Conservation (phyloP, 2,797 vertebrate genomes). For the Aeoliscus strigatus region DNA sequence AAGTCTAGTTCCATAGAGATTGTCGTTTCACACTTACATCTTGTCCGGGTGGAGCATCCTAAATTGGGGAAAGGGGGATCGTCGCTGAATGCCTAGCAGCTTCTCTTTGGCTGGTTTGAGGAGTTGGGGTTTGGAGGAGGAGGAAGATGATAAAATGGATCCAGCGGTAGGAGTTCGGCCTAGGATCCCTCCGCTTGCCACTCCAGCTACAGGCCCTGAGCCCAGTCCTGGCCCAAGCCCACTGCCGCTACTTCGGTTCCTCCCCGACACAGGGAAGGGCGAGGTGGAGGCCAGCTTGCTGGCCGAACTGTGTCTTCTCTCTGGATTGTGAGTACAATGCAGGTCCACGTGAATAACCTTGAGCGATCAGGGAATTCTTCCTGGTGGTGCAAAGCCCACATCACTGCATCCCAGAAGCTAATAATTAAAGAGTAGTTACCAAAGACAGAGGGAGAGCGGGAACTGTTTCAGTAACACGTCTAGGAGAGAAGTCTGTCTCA, state of each 20-base stretch:
- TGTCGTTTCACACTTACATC: slow-evolving; percentile 79
- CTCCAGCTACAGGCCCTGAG: slow-evolving; percentile 47
- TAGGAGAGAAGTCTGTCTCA: too few species aligned
- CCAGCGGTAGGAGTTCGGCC: slow-evolving; percentile 77
- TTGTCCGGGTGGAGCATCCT: slow-evolving; percentile 85
- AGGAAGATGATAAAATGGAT: slow-evolving; percentile 76
- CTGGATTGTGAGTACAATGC: slow-evolving; percentile 62
- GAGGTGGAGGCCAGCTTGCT: slow-evolving; percentile 78
- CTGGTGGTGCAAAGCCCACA: too few species aligned
- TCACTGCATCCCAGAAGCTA: too few species aligned
- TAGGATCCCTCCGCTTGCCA: slow-evolving; percentile 64
- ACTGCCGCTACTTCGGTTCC: slow-evolving; percentile 78
- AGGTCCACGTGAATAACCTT: slow-evolving; percentile 14
- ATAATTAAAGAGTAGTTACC: too few species aligned
- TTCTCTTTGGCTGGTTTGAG: slow-evolving; percentile 98
- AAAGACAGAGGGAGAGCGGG: too few species aligned
- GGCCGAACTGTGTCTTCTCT: slow-evolving; percentile 95
- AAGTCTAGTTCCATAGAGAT: too few species aligned
- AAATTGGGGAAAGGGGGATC: slow-evolving; percentile 81
- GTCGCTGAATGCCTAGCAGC: slow-evolving; percentile 83
- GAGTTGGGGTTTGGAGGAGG: slow-evolving; percentile 86
- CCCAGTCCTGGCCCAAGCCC: slow-evolving; percentile 73
- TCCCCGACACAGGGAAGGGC: slow-evolving; percentile 80
- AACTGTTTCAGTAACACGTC: too few species aligned
- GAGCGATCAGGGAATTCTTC: too few species aligned